Base-by-base conservation (phyloP, 92 coral and sea anemone genomes). In the Blastomussa wellsi region DNA sequence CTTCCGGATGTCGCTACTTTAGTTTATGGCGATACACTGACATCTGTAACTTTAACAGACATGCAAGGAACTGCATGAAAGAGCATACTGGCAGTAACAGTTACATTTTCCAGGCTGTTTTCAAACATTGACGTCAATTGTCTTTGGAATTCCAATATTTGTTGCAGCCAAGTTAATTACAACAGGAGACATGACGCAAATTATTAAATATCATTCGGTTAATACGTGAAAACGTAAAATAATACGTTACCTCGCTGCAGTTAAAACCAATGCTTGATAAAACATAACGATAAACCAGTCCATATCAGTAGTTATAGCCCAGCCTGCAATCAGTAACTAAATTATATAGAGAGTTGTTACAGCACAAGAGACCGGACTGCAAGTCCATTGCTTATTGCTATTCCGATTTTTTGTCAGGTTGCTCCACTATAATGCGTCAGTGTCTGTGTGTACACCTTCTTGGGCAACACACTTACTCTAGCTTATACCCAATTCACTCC, bases 161-260 rank as follows among this genome's bases (percentile, higher is more conserved):
- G 64, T 22, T 44, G 7, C 11, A 44, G 62, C 62, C n/a, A 55
- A 5, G n/a, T 55, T 55, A 55, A 55, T 22, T 17, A 2, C 19
- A 57, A 57, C 65, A 24, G 12, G 12, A 6, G 12, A 44, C 49
- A 0, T 51, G 16, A 51, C 20, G 57, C 16, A 2, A 10, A 51
- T 51, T 26, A 10, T 7, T 7, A 57, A 55, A 62, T 62, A 62
- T 11, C 16, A 33, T 2, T 44, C 7, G 49, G 6, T 3, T 62
- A 26, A 9, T 26, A 16, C 4, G 35, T 62, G 9, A 9, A 62
- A 33, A 70, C 74, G 19, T 35, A 48, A 5, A 70, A 28, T 36
- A 19, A 70, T 26, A 39, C 32, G 65, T 51, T 75, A 75, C 79
- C 79, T 75, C 12, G 60, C 59, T 75, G 59, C 79, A 48, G 79